phyloP scores from a whole-genome alignment of 2,888 invertebrate genomes.

The Pelosia muscerda region DNA sequence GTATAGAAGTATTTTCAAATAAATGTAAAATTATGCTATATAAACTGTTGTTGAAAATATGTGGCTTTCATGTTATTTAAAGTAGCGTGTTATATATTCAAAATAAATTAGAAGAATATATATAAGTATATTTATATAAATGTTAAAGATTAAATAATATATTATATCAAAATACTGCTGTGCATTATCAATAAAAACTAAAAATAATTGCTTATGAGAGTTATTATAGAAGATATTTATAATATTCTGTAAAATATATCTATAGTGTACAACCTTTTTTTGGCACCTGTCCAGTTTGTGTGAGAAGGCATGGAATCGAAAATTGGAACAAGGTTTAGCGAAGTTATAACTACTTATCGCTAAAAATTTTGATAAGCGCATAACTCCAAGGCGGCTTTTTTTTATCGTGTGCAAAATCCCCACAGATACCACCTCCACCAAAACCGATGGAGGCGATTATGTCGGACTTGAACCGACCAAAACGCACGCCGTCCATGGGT shows the following conservation, averaged over 20 bases:
- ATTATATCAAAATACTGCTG: constrained; percentile 66
- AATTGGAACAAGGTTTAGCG: too few species aligned
- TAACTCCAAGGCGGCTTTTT: too few species aligned
- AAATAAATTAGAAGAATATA: constrained; percentile 8
- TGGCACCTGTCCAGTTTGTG: background rate
- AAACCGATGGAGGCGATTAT: too few species aligned
- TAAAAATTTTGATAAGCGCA: too few species aligned
- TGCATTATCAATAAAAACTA: constrained; percentile 76
- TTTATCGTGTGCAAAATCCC: too few species aligned
- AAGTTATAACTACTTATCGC: too few species aligned
- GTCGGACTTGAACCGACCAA: too few species aligned
- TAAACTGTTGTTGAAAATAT: background rate
- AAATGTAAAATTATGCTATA: background rate
- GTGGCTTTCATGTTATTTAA: constrained; percentile 7
- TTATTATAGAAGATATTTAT: constrained; percentile 8
- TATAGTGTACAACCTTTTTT: background rate
- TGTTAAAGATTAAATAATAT: background rate
- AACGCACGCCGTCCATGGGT: too few species aligned
- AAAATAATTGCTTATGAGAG: constrained; percentile 3
- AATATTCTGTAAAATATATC: background rate
- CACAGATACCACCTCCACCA: too few species aligned
- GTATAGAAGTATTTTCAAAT: background rate
- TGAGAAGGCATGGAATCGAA: background rate
- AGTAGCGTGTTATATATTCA: background rate
- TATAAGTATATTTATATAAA: constrained; percentile 24